A percentile compares a stretch with the other conserved stretches of the same genome.
These are phyloP conservation scores for Amitus sp. DNA, from an alignment of 2,888 invertebrate species.

Conservation along the genomic window DNA sequence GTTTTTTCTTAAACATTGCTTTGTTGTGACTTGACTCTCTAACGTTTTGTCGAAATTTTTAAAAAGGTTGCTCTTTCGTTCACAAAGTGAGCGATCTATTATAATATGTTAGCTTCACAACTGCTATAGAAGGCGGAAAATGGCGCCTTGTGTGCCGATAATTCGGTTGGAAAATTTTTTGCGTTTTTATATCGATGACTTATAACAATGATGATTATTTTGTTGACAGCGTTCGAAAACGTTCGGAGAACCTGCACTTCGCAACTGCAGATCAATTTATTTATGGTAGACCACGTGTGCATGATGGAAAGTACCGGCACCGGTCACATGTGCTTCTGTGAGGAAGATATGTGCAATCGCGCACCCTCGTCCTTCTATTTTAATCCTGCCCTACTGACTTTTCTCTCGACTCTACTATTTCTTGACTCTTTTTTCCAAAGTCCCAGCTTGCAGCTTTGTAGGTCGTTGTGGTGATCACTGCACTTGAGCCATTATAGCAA, in stretches of 20 bases:
- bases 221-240: slow-evolving; percentile 84
- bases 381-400: slow-evolving; percentile 53
- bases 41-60: too few relatives aligned
- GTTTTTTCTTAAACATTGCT: too few relatives aligned
- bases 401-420: slow-evolving; percentile 57
- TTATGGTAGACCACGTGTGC: slow-evolving; percentile 98
- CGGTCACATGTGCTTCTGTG: slow-evolving; percentile 98
- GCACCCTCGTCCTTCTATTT: slow-evolving; percentile 60
- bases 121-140: too few relatives aligned
- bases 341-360: slow-evolving; percentile 94
- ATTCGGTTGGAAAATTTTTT: too few relatives aligned
- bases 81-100: too few relatives aligned
- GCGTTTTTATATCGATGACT: too few relatives aligned
- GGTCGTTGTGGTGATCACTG: slow-evolving; percentile 59
- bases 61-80: too few relatives aligned
- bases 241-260: slow-evolving; percentile 93
- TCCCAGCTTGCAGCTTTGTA: slow-evolving; percentile 64
- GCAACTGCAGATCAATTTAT: slow-evolving; percentile 93
- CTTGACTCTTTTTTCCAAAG: slow-evolving; percentile 50
- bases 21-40: too few relatives aligned
- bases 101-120: too few relatives aligned
- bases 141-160: too few relatives aligned
- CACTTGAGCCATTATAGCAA: slow-evolving; percentile 33
- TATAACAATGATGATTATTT: too few relatives aligned
- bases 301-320: slow-evolving; percentile 98